Evolutionary conservation across 2,797 vertebrate genomes (phyloP).

Genomic region (Megaceryle alcyon): DNA sequence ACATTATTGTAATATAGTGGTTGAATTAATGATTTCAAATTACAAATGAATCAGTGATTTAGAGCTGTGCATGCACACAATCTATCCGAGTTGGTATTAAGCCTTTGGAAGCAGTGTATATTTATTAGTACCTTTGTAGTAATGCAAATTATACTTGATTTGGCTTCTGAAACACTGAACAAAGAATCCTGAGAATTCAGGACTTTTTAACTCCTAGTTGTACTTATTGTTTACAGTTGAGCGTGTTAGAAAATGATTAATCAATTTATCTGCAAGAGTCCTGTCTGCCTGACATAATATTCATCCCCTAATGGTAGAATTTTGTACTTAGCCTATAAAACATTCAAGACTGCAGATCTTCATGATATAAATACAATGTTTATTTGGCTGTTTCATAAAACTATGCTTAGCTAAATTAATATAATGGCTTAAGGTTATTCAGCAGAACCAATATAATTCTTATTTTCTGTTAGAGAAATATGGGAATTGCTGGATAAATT

Average conservation of each 20-base stretch:
- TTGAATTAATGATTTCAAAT: constrained; percentile 6
- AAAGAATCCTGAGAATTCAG: not conserved
- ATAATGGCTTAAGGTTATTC: not conserved
- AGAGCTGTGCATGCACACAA: not conserved
- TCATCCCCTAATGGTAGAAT: not conserved
- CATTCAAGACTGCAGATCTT: not conserved
- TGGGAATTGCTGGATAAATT: not conserved
- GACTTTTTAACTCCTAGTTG: not conserved
- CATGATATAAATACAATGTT: not conserved
- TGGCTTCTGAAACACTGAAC: not conserved
- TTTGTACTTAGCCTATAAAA: not conserved
- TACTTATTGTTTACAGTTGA: not conserved
- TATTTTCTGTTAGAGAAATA: not conserved
- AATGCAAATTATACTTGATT: not conserved
- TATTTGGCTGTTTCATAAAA: not conserved
- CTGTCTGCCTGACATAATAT: not conserved
- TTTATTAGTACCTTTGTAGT: constrained; percentile 4
- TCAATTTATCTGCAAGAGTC: not conserved
- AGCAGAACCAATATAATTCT: not conserved
- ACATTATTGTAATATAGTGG: not conserved
- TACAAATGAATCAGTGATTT: constrained; percentile 35
- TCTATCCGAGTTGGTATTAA: not conserved
- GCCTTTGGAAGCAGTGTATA: not conserved
- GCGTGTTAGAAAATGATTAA: not conserved
- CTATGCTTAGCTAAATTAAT: not conserved